phyloP scores from a whole-genome alignment of 2,113 vertebrate genomes.

The Oriolus oriolus region DNA sequence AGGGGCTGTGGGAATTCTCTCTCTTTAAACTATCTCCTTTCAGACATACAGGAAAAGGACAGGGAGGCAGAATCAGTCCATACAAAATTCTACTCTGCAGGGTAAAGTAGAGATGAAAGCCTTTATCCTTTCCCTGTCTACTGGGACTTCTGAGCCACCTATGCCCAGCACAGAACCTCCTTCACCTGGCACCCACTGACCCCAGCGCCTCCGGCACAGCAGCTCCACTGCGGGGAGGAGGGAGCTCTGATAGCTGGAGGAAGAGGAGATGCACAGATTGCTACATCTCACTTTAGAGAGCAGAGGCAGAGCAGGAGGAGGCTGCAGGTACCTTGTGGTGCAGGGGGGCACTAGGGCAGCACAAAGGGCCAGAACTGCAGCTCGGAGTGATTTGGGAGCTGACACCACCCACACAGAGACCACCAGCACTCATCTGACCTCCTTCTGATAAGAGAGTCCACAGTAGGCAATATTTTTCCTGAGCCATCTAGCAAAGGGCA shows the following conservation, averaged over 20 bases:
- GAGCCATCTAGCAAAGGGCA: neutral
- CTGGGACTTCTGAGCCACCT: neutral
- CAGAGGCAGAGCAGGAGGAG: neutral
- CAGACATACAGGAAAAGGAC: neutral
- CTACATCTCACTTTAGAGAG: neutral
- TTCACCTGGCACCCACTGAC: neutral
- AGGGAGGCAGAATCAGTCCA: neutral
- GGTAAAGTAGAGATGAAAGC: neutral
- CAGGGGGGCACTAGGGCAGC: neutral
- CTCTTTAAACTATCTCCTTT: neutral
- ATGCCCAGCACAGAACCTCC: neutral
- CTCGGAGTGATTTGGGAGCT: neutral
- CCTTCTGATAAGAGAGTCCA: neutral
- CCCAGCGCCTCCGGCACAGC: neutral
- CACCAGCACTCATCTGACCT: neutral
- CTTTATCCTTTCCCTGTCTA: neutral
- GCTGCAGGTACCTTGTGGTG: neutral
- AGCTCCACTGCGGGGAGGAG: neutral
- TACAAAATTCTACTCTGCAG: neutral
- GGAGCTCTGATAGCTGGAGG: neutral
- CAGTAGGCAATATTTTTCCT: neutral
- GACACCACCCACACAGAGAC: neutral
- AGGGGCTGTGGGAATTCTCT: neutral
- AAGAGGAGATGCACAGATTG: neutral
- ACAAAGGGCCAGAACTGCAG: neutral